Base-by-base conservation (phyloP, 2,113 vertebrate genomes). In the Equus quagga region DNA sequence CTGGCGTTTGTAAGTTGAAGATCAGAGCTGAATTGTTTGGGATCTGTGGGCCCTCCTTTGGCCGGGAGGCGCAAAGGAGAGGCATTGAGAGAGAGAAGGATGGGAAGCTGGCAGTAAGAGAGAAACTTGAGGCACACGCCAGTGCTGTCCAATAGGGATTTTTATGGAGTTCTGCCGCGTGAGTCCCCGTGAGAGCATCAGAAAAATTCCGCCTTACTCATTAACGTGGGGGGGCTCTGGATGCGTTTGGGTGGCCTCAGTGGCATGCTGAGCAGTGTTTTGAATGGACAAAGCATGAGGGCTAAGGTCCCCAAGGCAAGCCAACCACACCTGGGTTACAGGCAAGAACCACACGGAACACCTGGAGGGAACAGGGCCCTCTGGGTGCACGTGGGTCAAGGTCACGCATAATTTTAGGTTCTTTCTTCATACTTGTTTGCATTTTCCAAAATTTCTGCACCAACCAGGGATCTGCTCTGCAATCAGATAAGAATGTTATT, bases 121-220 rank as follows among this genome's bases (percentile, higher is more conserved):
- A 51, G 24, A 51, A 54, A 36, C 6, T 8, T 21, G 84, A 46
- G 49, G 24, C 41, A 41, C 58, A 46, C 8, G 31, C 33, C 18
- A 46, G n/a, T 5, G 19, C 8, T 4, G 3, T 41, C 21, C 5
- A 36, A 14, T 13, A 19, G 15, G 28, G 21, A 56, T 54, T 13
- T 70, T 49, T 11, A 33, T 12, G 15, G 15, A 4, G 8, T 64
- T 33, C 21, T 31, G 44, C 41, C 8, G 18, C 12, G 0, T 65
- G 49, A n/a, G 24, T 78, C 41, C n/a, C 41, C 1, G 0, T 33
- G 69, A 28, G 60, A 56, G 1, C 3, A 0, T 49, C 60, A 2
- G 17, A n/a, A 49, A 56, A n/a, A n/a, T 11, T 46, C 65, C 46
- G 49, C 26, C 75, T 18, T 21, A 3, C 54, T 21, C 64, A 14